Evolutionary conservation across 1,140 invertebrate species (phyloP).

Genomic region (Coenobita brevimanus): DNA sequence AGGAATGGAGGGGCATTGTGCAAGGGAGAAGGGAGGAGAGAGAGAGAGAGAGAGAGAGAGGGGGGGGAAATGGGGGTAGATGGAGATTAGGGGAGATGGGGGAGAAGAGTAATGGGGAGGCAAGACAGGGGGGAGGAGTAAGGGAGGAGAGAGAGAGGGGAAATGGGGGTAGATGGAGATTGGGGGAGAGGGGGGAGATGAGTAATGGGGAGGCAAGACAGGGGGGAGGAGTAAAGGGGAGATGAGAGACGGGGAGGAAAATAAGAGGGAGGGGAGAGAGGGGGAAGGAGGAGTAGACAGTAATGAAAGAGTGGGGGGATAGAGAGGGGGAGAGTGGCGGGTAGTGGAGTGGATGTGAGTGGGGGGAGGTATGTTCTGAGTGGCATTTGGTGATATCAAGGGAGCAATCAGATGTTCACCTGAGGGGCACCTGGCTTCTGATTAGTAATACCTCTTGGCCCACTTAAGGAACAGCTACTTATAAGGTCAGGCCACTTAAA

Average conservation of each 20-base stretch:
- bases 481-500: too few species aligned
- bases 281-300: too few species aligned
- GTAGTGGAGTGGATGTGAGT: too few species aligned
- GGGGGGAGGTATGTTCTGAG: too few species aligned
- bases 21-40: not conserved
- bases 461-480: too few species aligned
- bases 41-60: not conserved
- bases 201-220: conserved; percentile 24
- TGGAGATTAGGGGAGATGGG: not conserved
- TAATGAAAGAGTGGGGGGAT: too few species aligned
- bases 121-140: not conserved
- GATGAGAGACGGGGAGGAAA: not conserved
- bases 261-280: not conserved
- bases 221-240: too few species aligned
- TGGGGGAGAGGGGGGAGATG: not conserved
- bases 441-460: too few species aligned
- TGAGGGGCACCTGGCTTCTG: too few species aligned
- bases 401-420: too few species aligned
- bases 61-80: not conserved
- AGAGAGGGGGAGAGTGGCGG: too few species aligned
- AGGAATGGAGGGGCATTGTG: not conserved
- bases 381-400: too few species aligned
- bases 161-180: not conserved
- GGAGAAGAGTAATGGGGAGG: not conserved
- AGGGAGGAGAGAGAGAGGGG: not conserved